Percentiles rank a stretch among this genome's conserved stretches.
Conservation (phyloP, 2,113 vertebrate genomes). For the Desmodus rotundus region DNA sequence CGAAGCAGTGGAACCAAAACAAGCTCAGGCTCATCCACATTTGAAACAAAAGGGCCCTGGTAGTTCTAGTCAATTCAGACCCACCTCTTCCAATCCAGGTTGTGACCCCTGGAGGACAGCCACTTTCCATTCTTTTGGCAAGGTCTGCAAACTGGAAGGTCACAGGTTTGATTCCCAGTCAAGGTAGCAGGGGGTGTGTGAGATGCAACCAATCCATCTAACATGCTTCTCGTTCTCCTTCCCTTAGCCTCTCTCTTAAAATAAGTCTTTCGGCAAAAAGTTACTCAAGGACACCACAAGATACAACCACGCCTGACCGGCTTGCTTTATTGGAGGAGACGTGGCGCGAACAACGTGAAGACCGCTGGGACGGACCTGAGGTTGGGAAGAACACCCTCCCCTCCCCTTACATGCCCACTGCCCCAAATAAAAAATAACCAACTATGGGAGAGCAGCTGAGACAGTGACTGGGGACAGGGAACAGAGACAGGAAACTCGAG, state of each 20-base stretch:
- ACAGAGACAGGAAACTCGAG: neutral
- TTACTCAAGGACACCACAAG: neutral
- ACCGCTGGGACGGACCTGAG: slow-evolving; percentile 51
- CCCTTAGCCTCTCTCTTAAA: too few relatives aligned
- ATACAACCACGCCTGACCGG: slow-evolving; percentile 61
- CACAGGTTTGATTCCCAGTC: too few relatives aligned
- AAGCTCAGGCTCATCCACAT: neutral
- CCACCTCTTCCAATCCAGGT: neutral
- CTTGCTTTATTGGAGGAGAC: slow-evolving; percentile 70
- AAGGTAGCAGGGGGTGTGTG: too few relatives aligned
- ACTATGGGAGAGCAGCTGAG: slow-evolving; percentile 64
- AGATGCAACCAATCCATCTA: too few relatives aligned
- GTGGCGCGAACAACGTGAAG: slow-evolving; percentile 54
- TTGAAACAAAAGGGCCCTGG: neutral
- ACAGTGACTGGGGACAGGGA: neutral
- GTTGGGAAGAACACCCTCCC: slow-evolving; percentile 36
- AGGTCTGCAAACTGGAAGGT: too few relatives aligned
- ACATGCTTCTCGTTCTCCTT: too few relatives aligned
- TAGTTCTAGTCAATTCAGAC: accelerated
- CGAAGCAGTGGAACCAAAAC: accelerated
- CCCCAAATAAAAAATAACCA: slow-evolving; percentile 74
- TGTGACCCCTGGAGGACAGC: accelerated
- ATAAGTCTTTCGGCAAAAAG: neutral
- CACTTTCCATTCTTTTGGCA: neutral
- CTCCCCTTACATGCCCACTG: slow-evolving; percentile 34